Evolutionary conservation across 1,140 invertebrate species (phyloP).

Genomic region (Papilio polyxenes): DNA sequence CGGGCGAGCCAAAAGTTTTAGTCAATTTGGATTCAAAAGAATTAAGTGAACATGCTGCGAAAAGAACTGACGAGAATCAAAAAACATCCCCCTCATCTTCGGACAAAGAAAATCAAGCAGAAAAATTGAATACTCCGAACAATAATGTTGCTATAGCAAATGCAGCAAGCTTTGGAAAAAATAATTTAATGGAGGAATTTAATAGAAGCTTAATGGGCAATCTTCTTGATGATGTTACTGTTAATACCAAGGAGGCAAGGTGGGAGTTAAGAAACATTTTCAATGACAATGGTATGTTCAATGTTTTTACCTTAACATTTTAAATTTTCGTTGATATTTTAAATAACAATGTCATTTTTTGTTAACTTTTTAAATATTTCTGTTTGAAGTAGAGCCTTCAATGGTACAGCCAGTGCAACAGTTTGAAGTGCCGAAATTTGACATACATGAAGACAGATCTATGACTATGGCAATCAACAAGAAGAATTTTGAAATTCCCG

Average conservation of each 20-base stretch:
- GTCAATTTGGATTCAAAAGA: conserved; percentile 76
- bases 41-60: conserved; percentile 68
- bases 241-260: conserved; percentile 83
- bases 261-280: conserved; percentile 78
- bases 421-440: conserved; percentile 78
- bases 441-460: conserved; percentile 83
- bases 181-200: conserved; percentile 77
- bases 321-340: background rate
- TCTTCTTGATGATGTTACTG: conserved; percentile 79
- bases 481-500: conserved; percentile 61
- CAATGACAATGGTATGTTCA: conserved; percentile 71
- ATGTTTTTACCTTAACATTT: background rate
- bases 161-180: conserved; percentile 63
- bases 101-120: conserved; percentile 68
- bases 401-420: conserved; percentile 74
- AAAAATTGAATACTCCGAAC: conserved; percentile 43
- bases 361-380: background rate
- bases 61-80: conserved; percentile 66
- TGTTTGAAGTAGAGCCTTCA: conserved; percentile 62
- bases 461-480: conserved; percentile 81
- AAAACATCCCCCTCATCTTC: conserved; percentile 44
- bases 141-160: conserved; percentile 55
- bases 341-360: background rate
- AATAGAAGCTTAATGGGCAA: conserved; percentile 78
- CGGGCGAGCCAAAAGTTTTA: conserved; percentile 73